phyloP scores from a whole-genome alignment of 2,113 vertebrate species.

The Xerus inauris region DNA sequence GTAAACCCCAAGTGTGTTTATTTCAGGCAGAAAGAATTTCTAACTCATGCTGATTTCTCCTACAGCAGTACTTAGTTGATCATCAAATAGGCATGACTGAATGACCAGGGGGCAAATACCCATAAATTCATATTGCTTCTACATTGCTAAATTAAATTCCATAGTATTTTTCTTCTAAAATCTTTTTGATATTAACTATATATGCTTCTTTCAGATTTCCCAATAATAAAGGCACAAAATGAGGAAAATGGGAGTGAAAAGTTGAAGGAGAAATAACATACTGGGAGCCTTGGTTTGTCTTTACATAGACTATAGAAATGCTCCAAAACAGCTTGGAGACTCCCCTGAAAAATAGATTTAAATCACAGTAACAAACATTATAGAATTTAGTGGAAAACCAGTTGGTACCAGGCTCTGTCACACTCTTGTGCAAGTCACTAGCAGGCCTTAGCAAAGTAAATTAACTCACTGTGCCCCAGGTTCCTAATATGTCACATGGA shows the following conservation, averaged over 20 bases:
- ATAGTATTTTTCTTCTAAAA: not conserved
- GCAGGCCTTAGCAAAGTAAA: not conserved
- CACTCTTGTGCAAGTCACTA: not conserved
- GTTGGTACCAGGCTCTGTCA: not conserved
- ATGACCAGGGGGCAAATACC: not conserved
- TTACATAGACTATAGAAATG: not conserved
- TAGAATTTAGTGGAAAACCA: not conserved
- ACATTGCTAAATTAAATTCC: not conserved
- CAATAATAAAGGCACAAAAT: not conserved
- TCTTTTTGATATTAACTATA: not conserved
- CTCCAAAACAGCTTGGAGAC: not conserved
- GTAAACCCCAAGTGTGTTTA: not conserved
- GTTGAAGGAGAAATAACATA: not conserved
- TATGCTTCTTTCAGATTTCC: not conserved
- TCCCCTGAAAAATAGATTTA: not conserved
- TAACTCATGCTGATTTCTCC: not conserved
- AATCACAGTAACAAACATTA: not conserved
- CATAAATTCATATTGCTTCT: not conserved
- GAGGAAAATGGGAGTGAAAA: fast-evolving
- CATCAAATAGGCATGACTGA: not conserved
- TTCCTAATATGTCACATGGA: not conserved
- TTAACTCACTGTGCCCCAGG: not conserved
- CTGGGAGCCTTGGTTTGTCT: not conserved
- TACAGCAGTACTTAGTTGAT: not conserved
- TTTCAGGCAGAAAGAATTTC: not conserved